Percentiles rank a stretch among this genome's conserved stretches.
Conservation (phyloP, 2,113 vertebrate species). For the Piaya cayana region DNA sequence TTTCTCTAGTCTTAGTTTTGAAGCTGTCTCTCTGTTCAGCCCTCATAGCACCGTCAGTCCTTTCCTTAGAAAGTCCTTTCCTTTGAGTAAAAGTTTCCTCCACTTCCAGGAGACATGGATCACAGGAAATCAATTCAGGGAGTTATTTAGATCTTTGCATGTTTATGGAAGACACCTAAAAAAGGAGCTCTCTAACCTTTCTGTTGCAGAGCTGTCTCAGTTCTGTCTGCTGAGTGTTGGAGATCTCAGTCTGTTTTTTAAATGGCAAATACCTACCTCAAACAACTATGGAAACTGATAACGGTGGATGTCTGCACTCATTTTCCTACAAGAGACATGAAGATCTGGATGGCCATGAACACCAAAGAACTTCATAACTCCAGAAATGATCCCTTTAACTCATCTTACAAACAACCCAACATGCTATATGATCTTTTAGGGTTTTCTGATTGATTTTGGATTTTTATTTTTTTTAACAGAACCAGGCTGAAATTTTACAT, state of each 20-base stretch:
- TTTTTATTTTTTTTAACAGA: neutral
- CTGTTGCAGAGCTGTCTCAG: neutral
- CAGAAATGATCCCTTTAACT: neutral
- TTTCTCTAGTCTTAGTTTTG: neutral
- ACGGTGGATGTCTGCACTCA: rapidly evolving
- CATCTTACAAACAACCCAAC: neutral
- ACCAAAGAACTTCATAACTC: neutral
- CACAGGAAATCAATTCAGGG: neutral
- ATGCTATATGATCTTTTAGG: neutral
- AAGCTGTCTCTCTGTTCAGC: neutral
- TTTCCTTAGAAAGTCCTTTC: neutral
- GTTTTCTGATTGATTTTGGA: neutral
- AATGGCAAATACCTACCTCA: neutral
- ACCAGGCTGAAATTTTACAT: neutral
- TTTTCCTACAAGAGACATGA: neutral
- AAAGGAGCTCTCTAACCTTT: neutral
- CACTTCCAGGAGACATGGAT: neutral
- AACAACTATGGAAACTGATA: neutral
- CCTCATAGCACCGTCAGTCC: neutral
- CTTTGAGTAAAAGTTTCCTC: neutral
- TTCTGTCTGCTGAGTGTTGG: neutral
- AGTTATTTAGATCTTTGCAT: neutral
- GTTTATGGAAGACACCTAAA: neutral
- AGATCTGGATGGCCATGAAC: neutral
- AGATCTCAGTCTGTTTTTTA: neutral